A percentile compares a stretch with the other conserved stretches of the same genome.
Conservation (phyloP, 2,797 vertebrate species). For the Adelosebastes latens region DNA sequence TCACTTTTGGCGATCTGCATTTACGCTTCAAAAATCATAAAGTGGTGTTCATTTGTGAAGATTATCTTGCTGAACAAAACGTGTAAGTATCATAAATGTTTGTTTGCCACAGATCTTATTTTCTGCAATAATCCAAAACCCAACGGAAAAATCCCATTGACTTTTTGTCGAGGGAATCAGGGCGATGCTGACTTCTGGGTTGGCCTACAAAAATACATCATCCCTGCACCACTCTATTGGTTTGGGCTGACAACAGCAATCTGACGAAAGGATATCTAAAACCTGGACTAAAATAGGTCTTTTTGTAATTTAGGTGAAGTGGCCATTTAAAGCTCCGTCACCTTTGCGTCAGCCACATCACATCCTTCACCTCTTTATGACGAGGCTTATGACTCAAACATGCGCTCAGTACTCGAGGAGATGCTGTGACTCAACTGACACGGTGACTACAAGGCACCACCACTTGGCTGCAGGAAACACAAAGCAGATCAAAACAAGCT, state of each 20-base stretch:
- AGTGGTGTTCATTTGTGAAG: too few species aligned
- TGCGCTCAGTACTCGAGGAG: constrained; percentile 17
- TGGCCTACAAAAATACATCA: too few species aligned
- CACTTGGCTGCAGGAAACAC: constrained; percentile 66
- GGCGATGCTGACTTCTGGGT: rapidly evolving
- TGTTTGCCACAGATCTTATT: neutral
- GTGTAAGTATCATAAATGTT: neutral
- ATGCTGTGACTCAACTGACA: constrained; percentile 52
- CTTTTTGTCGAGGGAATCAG: too few species aligned
- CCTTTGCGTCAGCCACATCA: constrained; percentile 15
- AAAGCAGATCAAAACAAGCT: constrained; percentile 53
- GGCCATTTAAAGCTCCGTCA: neutral
- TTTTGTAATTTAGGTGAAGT: neutral
- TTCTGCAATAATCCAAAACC: neutral
- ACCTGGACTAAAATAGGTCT: rapidly evolving
- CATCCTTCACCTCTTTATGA: constrained; percentile 16
- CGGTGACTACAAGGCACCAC: constrained; percentile 34
- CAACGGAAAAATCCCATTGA: neutral
- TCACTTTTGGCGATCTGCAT: neutral
- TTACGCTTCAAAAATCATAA: rapidly evolving
- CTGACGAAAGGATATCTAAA: neutral
- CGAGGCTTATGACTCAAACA: constrained; percentile 20
- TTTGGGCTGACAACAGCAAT: constrained; percentile 9
- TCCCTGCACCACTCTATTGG: neutral
- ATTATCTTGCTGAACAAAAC: neutral